Percentiles rank a stretch among this genome's conserved stretches.
These are phyloP conservation scores for Eleginops maclovinus DNA, from an alignment of 2,113 vertebrate species.

Conservation along the genomic window DNA sequence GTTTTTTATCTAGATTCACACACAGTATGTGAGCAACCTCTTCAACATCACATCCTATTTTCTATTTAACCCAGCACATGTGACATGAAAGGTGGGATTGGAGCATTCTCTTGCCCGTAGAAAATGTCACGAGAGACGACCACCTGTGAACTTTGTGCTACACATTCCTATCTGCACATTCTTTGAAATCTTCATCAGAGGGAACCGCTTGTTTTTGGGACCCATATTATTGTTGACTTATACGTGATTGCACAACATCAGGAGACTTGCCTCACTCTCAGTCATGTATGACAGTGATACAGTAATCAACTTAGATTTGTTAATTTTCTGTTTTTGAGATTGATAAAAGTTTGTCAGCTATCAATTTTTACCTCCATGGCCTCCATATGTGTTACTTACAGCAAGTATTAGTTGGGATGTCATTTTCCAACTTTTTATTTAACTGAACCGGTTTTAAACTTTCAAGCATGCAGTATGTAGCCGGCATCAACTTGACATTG, in stretches of 20 bases:
- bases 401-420: too few species aligned
- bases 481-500: background rate
- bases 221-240: constrained; percentile 52
- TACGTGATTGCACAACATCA: constrained; percentile 60
- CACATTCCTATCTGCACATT: constrained; percentile 56
- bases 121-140: constrained; percentile 18
- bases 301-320: background rate
- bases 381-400: background rate
- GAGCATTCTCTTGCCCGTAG: background rate
- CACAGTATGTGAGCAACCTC: background rate
- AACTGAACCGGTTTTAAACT: background rate
- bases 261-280: constrained; percentile 3
- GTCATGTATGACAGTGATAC: background rate
- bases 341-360: background rate
- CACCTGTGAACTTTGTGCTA: constrained; percentile 26
- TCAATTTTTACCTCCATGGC: background rate
- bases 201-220: constrained; percentile 40
- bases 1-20: background rate
- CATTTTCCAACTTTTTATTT: background rate
- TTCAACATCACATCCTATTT: background rate
- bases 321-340: background rate
- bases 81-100: constrained; percentile 39
- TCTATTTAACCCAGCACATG: constrained; percentile 13
- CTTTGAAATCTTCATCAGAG: constrained; percentile 43
- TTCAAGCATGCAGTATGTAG: background rate